Base-by-base conservation (phyloP, 2,888 invertebrate species). In the Camptogramma bilineatum region DNA sequence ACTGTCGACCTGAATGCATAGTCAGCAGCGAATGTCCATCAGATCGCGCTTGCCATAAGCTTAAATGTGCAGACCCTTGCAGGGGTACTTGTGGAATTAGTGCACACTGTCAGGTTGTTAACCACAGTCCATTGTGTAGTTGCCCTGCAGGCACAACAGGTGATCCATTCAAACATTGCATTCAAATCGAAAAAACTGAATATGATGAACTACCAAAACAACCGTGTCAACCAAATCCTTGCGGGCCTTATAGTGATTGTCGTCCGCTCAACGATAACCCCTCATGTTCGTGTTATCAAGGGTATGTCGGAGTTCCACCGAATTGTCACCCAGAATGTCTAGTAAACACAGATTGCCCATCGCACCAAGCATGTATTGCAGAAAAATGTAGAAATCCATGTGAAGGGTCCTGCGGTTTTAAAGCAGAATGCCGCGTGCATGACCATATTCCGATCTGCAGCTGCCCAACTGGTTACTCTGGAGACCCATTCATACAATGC, bases 251-350 rank as follows among this genome's bases (percentile, higher is more conserved):
- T 80, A 96, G 97, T 79, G 95, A 96, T 83, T 97, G 97, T 78
- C 94, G 96, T 34, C 94, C 95, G 66, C 82, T 95, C 2, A 96
- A 96, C 78, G 94, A 94, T 10, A 94, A 95, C 73, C 96, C 96
- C 0, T 95, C 97, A 4, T 98, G 98, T 81, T 96, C 96, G 0
- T 98, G 97, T 75, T 86, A 95, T 62, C 94, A 95, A 55, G 94
- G 94, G 39, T 96, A 96, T 78, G 93, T 95, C 55, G 97, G 97
- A n/a, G 92, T 94, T 57, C 97, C 97, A 48, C 97, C 97, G 4
- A 96, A 96, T 77, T 97, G 97, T 81, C 94, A 96, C 68, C 97
- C 97, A 1, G 97, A 97, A 86, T 98, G 98, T 84, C 94, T 96
- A 7, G 95, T 96, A 0, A 97, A 97, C 78, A 94, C 96, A 4